A percentile compares a stretch with the other conserved stretches of the same genome.
These are phyloP conservation scores for Pipistrellus nathusii DNA, from an alignment of 2,797 vertebrate species.

Conservation along the genomic window DNA sequence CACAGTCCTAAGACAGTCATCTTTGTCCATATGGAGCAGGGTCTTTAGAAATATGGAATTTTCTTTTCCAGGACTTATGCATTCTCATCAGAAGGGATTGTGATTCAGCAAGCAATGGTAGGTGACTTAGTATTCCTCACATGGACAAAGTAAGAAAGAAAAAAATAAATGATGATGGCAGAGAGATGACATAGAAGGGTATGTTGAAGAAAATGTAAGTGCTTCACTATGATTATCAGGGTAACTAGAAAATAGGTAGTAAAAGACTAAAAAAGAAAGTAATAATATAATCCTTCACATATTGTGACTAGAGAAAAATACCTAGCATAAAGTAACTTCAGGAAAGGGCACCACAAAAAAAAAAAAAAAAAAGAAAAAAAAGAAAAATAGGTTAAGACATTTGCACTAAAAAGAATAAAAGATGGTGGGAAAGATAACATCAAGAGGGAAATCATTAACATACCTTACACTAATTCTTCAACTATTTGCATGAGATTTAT, in stretches of 20 bases:
- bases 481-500: background rate
- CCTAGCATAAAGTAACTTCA: background rate
- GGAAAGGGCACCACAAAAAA: background rate
- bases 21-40: too few relatives aligned
- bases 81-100: background rate
- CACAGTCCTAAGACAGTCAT: background rate
- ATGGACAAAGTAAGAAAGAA: background rate
- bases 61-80: background rate
- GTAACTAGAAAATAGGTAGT: conserved; percentile 12
- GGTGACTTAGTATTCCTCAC: background rate
- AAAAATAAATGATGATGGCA: background rate
- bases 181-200: background rate
- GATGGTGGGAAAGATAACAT: background rate
- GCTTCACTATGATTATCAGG: background rate
- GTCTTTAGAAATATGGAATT: background rate
- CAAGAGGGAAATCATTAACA: background rate
- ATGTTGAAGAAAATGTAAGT: background rate
- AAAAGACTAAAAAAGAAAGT: background rate
- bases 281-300: background rate
- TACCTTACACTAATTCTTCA: background rate
- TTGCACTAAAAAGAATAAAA: background rate
- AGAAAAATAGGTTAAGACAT: background rate
- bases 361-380: background rate
- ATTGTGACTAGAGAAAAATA: background rate
- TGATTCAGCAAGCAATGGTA: too few relatives aligned